A percentile compares a stretch with the other conserved stretches of the same genome.
Conservation (phyloP, 2,888 invertebrate species). For the Amaurobius ferox region DNA sequence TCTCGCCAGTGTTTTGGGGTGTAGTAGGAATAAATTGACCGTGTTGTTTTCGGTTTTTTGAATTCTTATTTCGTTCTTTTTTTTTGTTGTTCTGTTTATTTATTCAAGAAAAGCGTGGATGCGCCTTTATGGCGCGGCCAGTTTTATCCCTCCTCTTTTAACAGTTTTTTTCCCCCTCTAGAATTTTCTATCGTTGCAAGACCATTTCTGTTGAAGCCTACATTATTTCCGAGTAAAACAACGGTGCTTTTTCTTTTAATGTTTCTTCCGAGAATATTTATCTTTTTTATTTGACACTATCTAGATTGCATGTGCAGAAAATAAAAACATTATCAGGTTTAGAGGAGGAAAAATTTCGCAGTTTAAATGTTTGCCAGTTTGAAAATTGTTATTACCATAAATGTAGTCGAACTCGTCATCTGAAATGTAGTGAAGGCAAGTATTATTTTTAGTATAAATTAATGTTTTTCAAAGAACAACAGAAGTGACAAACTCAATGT, state of each 20-base stretch:
- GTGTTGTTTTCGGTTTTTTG: constrained; percentile 37
- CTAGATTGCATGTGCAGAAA: not conserved
- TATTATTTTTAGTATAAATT: too few species aligned
- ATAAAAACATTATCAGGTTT: too few species aligned
- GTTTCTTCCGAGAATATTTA: not conserved
- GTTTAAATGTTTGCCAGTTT: too few species aligned
- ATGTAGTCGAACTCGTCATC: too few species aligned
- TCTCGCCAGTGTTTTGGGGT: constrained; percentile 61
- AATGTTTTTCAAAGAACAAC: too few species aligned
- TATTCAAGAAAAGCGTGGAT: constrained; percentile 2
- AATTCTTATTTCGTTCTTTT: not conserved
- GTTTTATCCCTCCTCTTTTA: not conserved
- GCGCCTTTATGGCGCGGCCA: not conserved
- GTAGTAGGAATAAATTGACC: constrained; percentile 69
- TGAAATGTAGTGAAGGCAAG: too few species aligned
- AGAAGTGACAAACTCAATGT: too few species aligned
- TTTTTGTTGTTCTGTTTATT: not conserved
- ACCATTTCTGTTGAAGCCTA: constrained; percentile 1
- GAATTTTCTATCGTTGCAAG: not conserved
- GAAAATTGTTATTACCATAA: too few species aligned
- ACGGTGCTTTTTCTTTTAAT: not conserved
- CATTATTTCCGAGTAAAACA: constrained; percentile 1
- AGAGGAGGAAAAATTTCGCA: too few species aligned
- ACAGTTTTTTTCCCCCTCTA: not conserved
- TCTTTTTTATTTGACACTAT: not conserved